Base-by-base conservation (phyloP, 2,888 invertebrate genomes). In the Plagodis pulveraria region DNA sequence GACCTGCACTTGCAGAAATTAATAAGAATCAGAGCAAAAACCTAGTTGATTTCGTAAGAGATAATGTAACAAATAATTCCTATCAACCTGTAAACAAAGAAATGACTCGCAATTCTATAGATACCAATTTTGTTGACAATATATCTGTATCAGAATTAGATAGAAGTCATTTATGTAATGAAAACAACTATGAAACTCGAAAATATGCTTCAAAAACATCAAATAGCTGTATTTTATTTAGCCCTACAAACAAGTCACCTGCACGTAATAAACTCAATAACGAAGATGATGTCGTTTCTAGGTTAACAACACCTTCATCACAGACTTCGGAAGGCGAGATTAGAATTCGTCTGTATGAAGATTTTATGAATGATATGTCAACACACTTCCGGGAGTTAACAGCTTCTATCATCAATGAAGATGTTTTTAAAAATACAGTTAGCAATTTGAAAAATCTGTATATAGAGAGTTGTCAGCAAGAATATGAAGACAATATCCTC, bases 301-400 rank as follows among this genome's bases (percentile, higher is more conserved):
- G 50, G 8, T 41, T 34, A 6, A 6, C n/a, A 34, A 33, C 56
- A 53, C 56, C 56, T 12, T 44, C 53, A 34, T 56, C 64, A 11
- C 51, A 56, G 47, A 51, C 54, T 33, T 56, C 58, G 49, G 58
- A 67, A 10, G 69, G 66, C 49, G 69, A 70, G 47, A 58, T 67
- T 50, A 66, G 65, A 44, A 69, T 77, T 56, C 69, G 69, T 57
- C 64, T 80, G 6, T 87, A 84, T 69, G 72, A 81, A 65, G 77
- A 84, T 43, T 80, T 87, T 65, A 80, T 86, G 71, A 67, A 78
- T 46, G 73, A 80, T 52, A 76, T 87, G 33, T 79, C 86, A 11
- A 61, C 63, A 10, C 78, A 80, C 63, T 56, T 88, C 7, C 69
- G 70, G 58, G 71, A 71, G 41, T 33, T 66, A 0, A 68, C 75